Evolutionary conservation across 2,888 invertebrate species (phyloP).

Genomic region (Scaptomyza parva): DNA sequence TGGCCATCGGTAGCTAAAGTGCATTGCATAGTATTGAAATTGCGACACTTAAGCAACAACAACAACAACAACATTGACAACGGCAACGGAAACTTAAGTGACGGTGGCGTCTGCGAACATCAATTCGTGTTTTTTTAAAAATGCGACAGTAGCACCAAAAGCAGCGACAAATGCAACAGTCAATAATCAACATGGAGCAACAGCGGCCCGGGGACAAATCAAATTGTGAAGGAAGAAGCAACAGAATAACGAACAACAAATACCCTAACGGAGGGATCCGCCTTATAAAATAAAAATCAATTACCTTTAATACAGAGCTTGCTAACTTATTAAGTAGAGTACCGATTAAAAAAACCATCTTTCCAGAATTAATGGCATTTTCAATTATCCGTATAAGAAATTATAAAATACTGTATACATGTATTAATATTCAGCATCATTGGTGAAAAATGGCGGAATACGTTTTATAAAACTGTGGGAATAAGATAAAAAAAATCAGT

Average conservation of each 20-base stretch:
- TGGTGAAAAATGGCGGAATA: no score
- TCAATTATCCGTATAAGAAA: no score
- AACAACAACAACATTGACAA: conserved; percentile 25
- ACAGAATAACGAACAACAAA: conserved; percentile 17
- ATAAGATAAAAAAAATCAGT: no score
- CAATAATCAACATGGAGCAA: conserved; percentile 1
- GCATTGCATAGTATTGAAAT: conserved; percentile 79
- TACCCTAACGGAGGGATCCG: conserved; percentile 18
- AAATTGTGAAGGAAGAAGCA: conserved; percentile 4
- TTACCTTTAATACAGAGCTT: no score
- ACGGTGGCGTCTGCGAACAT: conserved; percentile 75
- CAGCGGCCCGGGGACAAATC: conserved; percentile 3
- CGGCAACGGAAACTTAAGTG: conserved; percentile 27
- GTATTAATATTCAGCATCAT: no score
- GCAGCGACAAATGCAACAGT: conserved; percentile 60
- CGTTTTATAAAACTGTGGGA: no score
- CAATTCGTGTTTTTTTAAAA: conserved; percentile 78
- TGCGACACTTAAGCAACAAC: conserved; percentile 74
- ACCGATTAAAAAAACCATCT: no score
- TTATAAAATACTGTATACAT: no score
- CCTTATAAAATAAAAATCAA: no score
- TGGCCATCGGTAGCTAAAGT: conserved; percentile 79
- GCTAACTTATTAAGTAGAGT: no score
- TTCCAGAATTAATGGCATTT: no score
- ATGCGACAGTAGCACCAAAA: conserved; percentile 74